Evolutionary conservation across 92 coral and sea anemone genomes (phyloP), one percentile per base, ranked within the genome.

Genomic region (Parazoanthus atlanticus): DNA sequence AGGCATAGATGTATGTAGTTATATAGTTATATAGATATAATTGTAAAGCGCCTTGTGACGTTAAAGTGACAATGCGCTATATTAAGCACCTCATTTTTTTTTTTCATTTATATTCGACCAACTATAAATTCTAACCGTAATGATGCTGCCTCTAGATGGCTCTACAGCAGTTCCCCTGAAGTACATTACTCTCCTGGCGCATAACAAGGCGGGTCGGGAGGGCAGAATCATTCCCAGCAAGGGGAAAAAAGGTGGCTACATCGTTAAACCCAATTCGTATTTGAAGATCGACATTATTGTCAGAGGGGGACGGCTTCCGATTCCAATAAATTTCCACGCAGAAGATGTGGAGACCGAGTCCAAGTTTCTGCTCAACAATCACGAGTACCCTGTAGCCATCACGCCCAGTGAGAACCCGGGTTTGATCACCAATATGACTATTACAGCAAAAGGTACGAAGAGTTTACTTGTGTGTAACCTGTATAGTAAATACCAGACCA

Each of bases 401-500:
- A 91, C 92, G 30, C 97, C 98, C 16, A 88, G 93, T 6, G 96
- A 94, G 61, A 80, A 91, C 79, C 91, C 95, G 56, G 97, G 93
- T 49, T 92, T 91, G 29, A 93, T 89, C 19, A 88, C 92, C 40
- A 89, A 94, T 29, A 93, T 97, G 81, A 95, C 96, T 74, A 94
- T 97, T 67, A 94, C 98, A 25, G 99, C 99, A 17, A 94, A 95
- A 89, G 98, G 99, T 95, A 52, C 88, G 94, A 52, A 52, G 17
- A 52, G 58, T 2, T 13, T 15, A 52, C 19, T 52, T 52, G 3
- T 52, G 58, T 12, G 19, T 13, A 52, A 15, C 19, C 58, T 13
- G 3, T 52, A 52, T 13, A 52, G 58, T 52, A 15, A 2, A 13
- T 52, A 13, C 58, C 58, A 52, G 19, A 2, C 12, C 38, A 0